Conservation (phyloP, 2,113 vertebrate genomes). For the Oreochromis spilurus region DNA sequence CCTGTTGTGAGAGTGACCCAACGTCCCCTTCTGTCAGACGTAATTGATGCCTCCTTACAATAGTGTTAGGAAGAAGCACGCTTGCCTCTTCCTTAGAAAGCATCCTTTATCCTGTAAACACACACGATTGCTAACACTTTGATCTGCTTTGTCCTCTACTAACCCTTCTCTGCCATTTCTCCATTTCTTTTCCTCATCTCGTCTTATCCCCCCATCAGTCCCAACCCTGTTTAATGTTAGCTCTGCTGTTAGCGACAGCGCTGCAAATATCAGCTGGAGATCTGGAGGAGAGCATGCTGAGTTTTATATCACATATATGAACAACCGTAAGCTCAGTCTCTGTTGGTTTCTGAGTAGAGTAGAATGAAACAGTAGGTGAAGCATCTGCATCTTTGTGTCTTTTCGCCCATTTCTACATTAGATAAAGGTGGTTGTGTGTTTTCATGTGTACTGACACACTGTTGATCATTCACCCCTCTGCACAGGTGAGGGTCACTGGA, state of each 20-base stretch:
- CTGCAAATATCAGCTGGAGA: constrained; percentile 74
- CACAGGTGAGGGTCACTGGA: constrained; percentile 83
- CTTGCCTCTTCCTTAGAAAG: neutral
- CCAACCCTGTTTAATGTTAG: constrained; percentile 57
- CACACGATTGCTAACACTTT: neutral
- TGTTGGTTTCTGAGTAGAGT: neutral
- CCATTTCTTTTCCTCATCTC: neutral
- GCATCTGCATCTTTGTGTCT: neutral
- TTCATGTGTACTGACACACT: constrained; percentile 27
- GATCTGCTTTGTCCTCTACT: constrained; percentile 37
- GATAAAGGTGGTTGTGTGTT: neutral
- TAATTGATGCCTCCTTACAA: constrained; percentile 24
- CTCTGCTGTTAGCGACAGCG: constrained; percentile 61
- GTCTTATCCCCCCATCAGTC: constrained; percentile 17
- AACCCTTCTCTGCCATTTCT: constrained; percentile 41
- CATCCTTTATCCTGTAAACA: neutral
- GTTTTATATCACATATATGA: constrained; percentile 67
- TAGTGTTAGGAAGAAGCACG: neutral
- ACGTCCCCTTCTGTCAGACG: neutral
- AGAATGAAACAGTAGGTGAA: neutral
- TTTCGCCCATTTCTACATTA: neutral
- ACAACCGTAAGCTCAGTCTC: constrained; percentile 60
- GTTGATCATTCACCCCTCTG: constrained; percentile 74
- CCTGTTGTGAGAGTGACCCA: neutral
- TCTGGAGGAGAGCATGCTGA: constrained; percentile 49